phyloP scores from a whole-genome alignment of 2,113 vertebrate species.

The Lasiurus cinereus region DNA sequence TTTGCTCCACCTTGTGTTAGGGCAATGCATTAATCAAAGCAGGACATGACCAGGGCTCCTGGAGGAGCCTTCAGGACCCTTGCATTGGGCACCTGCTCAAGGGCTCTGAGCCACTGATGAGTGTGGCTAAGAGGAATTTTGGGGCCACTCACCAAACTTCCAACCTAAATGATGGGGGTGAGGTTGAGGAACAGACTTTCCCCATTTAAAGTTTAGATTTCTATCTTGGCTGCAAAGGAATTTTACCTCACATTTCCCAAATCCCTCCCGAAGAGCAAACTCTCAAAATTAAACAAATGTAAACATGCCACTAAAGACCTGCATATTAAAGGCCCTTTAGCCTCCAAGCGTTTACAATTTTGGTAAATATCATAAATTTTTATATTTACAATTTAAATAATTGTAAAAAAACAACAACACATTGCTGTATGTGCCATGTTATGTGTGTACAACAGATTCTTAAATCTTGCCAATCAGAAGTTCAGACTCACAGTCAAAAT shows the following conservation, averaged over 20 bases:
- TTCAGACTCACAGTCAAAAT: slow-evolving; percentile 38
- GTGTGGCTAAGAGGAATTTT: background rate
- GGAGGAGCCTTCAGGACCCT: background rate
- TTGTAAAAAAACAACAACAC: background rate
- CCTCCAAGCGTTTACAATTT: background rate
- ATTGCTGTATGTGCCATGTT: background rate
- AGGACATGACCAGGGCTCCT: background rate
- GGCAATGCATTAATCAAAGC: background rate
- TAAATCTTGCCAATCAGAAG: background rate
- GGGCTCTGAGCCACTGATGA: background rate
- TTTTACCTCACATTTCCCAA: slow-evolving; percentile 24
- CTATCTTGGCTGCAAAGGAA: background rate
- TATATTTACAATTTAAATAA: background rate
- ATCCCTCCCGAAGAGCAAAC: background rate
- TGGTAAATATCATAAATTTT: background rate
- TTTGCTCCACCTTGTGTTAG: background rate
- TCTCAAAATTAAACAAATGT: slow-evolving; percentile 9
- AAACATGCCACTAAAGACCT: background rate
- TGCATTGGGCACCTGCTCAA: background rate
- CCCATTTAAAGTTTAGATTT: slow-evolving; percentile 31
- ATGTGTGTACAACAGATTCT: background rate
- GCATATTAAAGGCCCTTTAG: background rate
- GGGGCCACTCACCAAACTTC: background rate
- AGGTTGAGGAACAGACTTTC: background rate
- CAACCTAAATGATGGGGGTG: background rate